phyloP scores from a whole-genome alignment of 2,797 vertebrate genomes.

The Yasuhikotakia modesta region DNA sequence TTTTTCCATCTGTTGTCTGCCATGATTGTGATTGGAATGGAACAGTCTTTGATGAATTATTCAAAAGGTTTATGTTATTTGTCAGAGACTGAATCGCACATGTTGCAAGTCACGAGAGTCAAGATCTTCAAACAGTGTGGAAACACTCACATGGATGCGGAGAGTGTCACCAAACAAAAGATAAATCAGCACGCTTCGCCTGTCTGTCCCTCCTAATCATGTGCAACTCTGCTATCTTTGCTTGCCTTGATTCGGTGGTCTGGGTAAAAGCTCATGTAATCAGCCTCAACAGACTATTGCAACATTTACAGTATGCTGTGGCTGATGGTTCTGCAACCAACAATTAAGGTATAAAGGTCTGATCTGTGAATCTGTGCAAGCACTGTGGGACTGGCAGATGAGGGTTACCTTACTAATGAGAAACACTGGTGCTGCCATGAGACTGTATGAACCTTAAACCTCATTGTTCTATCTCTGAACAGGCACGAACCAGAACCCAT shows the following conservation, averaged over 20 bases:
- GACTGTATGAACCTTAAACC: constrained; percentile 8
- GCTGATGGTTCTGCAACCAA: constrained; percentile 40
- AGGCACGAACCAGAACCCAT: constrained; percentile 1
- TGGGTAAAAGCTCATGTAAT: background rate
- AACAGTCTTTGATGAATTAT: constrained; percentile 22
- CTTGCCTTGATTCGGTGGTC: background rate
- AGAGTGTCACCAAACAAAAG: constrained; percentile 4
- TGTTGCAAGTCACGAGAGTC: background rate
- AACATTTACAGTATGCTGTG: background rate
- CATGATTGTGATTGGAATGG: constrained; percentile 10
- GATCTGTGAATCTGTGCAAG: constrained; percentile 44
- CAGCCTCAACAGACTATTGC: background rate
- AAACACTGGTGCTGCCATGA: constrained; percentile 33
- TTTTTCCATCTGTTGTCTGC: constrained; percentile 28
- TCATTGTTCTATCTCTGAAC: constrained; percentile 30
- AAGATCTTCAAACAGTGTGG: background rate
- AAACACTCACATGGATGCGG: constrained; percentile 1
- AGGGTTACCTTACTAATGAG: constrained; percentile 47
- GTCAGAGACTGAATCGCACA: constrained; percentile 23
- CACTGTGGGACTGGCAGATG: constrained; percentile 40
- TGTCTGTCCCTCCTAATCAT: background rate
- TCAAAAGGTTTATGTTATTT: constrained; percentile 4
- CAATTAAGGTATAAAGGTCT: constrained; percentile 50
- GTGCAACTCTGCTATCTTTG: background rate
- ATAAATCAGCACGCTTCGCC: background rate